phyloP scores from a whole-genome alignment of 1,140 invertebrate species.

The Eupristina koningsbergeri region DNA sequence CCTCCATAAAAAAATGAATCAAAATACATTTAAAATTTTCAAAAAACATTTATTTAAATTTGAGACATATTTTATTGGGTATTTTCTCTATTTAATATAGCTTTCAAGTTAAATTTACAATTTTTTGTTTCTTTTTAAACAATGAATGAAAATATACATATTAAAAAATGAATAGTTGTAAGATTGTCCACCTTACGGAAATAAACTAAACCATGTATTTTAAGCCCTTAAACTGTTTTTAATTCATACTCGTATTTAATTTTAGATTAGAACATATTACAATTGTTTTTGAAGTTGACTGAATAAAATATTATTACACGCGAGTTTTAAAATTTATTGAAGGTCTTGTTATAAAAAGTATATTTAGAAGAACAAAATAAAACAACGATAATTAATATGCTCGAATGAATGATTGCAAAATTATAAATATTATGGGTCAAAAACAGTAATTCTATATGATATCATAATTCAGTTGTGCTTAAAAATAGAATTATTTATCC shows the following conservation, averaged over 20 bases:
- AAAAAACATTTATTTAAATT: neutral
- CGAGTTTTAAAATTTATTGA: too few species aligned
- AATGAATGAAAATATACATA: neutral
- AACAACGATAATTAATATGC: too few species aligned
- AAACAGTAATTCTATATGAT: too few species aligned
- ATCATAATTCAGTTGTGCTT: too few species aligned
- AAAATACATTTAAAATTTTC: neutral
- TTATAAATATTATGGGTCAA: too few species aligned
- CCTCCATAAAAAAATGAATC: neutral
- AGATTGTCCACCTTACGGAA: neutral
- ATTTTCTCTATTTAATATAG: neutral
- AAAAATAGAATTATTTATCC: too few species aligned
- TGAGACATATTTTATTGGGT: neutral
- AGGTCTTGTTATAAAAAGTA: too few species aligned
- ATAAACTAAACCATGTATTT: neutral
- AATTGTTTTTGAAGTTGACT: neutral
- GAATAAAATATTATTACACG: neutral
- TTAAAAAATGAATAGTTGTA: neutral
- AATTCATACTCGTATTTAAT: neutral
- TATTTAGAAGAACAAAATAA: too few species aligned
- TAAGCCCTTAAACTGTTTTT: neutral
- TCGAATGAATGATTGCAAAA: too few species aligned
- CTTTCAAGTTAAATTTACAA: neutral
- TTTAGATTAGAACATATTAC: neutral
- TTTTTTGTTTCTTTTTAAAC: neutral